Percentiles rank a stretch among this genome's conserved stretches.
phyloP scores from a whole-genome alignment of 2,888 invertebrate genomes.

The Meghimatium bilineatum region DNA sequence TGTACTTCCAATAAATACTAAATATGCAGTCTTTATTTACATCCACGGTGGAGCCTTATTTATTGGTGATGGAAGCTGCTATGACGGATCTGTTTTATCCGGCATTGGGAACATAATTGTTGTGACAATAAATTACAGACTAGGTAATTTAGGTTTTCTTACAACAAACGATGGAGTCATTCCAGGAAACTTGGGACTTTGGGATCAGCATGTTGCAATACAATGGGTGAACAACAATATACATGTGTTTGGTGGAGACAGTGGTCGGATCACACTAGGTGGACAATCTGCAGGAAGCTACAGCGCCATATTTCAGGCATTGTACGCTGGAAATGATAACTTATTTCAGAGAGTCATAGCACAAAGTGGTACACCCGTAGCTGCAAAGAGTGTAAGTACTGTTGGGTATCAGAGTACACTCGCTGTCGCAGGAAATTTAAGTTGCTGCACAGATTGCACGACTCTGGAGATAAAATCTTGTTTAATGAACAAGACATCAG shows the following conservation, averaged over 20 bases:
- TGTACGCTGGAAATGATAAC: constrained; percentile 3
- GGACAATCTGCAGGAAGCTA: constrained; percentile 33
- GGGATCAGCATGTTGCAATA: constrained; percentile 34
- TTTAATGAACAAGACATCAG: background rate
- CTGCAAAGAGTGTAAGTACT: background rate
- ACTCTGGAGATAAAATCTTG: constrained; percentile 1
- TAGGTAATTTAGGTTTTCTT: constrained; percentile 31
- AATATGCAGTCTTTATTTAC: constrained; percentile 25
- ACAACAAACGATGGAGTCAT: constrained; percentile 28
- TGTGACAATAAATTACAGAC: constrained; percentile 37
- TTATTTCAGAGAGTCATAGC: constrained; percentile 33
- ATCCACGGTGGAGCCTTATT: constrained; percentile 38
- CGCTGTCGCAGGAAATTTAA: background rate
- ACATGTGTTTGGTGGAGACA: constrained; percentile 27
- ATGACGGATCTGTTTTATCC: constrained; percentile 12
- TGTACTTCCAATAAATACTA: background rate
- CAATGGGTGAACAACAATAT: constrained; percentile 28
- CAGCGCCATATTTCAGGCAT: constrained; percentile 24
- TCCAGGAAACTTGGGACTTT: constrained; percentile 32
- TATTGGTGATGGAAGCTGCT: constrained; percentile 5
- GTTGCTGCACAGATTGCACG: background rate
- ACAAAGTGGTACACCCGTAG: constrained; percentile 17
- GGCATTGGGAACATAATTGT: constrained; percentile 25
- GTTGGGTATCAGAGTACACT: background rate
- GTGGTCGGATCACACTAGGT: constrained; percentile 27